Evolutionary conservation across 2,888 invertebrate species (phyloP).

Genomic region (Orchesella flavescens): DNA sequence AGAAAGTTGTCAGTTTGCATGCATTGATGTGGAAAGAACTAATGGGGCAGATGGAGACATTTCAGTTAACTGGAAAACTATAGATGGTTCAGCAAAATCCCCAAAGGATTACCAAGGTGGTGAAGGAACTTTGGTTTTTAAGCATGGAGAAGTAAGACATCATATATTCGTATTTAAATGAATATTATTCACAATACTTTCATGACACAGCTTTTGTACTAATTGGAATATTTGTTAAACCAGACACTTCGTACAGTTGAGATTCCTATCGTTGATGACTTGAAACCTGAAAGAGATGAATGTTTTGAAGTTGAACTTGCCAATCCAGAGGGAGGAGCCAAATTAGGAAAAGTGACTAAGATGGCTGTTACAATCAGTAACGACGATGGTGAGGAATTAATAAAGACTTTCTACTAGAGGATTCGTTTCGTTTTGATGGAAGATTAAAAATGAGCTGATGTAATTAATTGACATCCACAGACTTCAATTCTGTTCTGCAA

Average conservation of each 20-base stretch:
- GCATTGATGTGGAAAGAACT: constrained; percentile 75
- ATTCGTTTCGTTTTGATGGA: not conserved
- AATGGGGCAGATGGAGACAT: constrained; percentile 78
- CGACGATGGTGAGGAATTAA: constrained; percentile 73
- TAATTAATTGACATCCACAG: constrained; percentile 74
- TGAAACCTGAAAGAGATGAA: constrained; percentile 74
- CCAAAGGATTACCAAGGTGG: constrained; percentile 77
- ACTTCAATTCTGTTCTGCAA: constrained; percentile 77
- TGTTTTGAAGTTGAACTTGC: constrained; percentile 77
- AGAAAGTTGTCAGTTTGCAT: constrained; percentile 76
- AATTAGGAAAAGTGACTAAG: constrained; percentile 75
- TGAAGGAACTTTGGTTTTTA: constrained; percentile 75
- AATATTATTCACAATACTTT: not conserved
- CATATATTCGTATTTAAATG: not conserved
- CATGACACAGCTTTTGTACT: not conserved
- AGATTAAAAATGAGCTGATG: constrained; percentile 12
- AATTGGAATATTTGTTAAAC: not conserved
- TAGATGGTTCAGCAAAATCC: constrained; percentile 77
- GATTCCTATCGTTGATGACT: constrained; percentile 13
- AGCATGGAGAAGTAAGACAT: constrained; percentile 74
- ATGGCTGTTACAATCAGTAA: constrained; percentile 77
- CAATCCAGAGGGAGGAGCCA: constrained; percentile 75
- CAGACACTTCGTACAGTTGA: constrained; percentile 75
- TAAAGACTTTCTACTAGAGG: constrained; percentile 32
- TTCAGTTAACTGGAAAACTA: constrained; percentile 77